Conservation (phyloP, 92 coral and sea anemone species). For the Pocillopora grandis region DNA sequence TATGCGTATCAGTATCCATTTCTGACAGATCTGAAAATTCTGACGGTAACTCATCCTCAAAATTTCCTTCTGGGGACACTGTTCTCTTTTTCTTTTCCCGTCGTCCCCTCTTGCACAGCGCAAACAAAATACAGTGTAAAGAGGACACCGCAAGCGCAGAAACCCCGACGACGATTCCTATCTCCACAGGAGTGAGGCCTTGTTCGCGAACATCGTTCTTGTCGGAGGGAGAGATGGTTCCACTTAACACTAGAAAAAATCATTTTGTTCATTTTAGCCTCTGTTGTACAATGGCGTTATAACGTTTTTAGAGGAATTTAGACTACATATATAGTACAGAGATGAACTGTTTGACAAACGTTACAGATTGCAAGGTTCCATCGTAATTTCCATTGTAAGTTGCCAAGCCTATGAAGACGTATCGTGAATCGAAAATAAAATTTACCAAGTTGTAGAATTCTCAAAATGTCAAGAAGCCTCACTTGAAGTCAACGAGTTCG, state of each 20-base stretch:
- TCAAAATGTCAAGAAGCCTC: too few species aligned
- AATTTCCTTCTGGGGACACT: conserved; percentile 16
- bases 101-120: conserved; percentile 13
- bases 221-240: background rate
- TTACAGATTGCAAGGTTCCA: too few species aligned
- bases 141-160: conserved; percentile 1
- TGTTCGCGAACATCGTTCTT: background rate
- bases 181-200: conserved; percentile 42
- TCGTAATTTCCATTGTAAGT: too few species aligned
- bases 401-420: too few species aligned
- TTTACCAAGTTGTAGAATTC: too few species aligned
- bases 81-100: background rate
- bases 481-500: too few species aligned
- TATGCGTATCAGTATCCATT: conserved; percentile 14
- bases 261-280: too few species aligned
- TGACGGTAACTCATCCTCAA: conserved; percentile 14
- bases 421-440: too few species aligned
- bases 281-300: too few species aligned
- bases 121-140: conserved; percentile 18
- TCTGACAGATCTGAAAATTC: conserved; percentile 14
- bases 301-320: too few species aligned
- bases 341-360: too few species aligned
- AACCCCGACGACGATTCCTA: background rate
- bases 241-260: conserved; percentile 4
- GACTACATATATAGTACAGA: too few species aligned